Evolutionary conservation across 2,797 vertebrate genomes (phyloP), one percentile per base, ranked within the genome.

Genomic region (Bufotes viridis): DNA sequence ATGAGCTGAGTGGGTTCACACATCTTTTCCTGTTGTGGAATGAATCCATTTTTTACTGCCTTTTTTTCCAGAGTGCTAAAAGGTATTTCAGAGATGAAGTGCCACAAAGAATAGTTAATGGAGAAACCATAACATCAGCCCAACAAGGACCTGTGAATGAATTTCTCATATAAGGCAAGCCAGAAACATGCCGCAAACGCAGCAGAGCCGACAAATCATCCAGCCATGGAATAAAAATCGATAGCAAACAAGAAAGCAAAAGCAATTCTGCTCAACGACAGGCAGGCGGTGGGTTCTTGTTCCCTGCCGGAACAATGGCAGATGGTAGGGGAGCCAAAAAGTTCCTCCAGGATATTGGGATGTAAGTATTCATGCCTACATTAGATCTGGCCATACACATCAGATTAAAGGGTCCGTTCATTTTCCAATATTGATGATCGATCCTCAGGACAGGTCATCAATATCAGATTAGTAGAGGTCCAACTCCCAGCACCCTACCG

Each of bases 1-100:
- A 86, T 82, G 80, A 86, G 84, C 84, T 20, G 79, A 86, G 74
- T 7, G 74, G 74, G 61, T 63, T 83, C 84, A 78, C 80, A 89
- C 81, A 60, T 86, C 84, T 57, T 86, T 82, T 89, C 80, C 84
- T 83, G 88, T 55, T 70, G 70, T 65, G 72, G 80, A 83, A 78
- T 82, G 79, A 82, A 87, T 69, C 26, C 49, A 61, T 60, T 69
- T 83, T 80, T 78, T 78, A 60, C 20, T 22, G 79, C 79, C 17
- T 70, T n/a, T 69, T 78, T 87, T 85, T 65, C 24, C 57, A 61
- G 81, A 26, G 34, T 9, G 17, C 74, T 85, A 85, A 65, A 72
- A 78, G 74, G 69, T 78, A 85, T 85, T 85, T 61, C 34, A 5
- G 34, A 60, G 34, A 85, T 58, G 51, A 84, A 84, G 81, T 83